Evolutionary conservation across 2,113 vertebrate genomes (phyloP).

Genomic region (Pomatostomus ruficeps): DNA sequence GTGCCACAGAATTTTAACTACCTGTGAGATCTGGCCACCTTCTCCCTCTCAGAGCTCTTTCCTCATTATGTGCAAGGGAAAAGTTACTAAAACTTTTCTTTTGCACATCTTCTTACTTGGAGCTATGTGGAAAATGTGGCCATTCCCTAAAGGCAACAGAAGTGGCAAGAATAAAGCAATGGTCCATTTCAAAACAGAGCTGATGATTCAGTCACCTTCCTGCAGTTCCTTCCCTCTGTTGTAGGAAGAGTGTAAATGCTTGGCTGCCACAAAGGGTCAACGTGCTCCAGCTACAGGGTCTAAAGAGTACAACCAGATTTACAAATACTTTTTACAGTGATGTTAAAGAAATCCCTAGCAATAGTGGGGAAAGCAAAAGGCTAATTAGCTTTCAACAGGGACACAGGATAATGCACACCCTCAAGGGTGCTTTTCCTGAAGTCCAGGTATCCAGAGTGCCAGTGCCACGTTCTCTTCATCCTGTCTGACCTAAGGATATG

Average conservation of each 20-base stretch:
- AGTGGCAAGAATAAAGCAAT: background rate
- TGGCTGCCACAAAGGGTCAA: background rate
- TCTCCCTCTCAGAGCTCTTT: background rate
- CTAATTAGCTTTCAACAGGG: background rate
- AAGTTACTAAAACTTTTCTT: background rate
- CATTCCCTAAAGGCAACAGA: background rate
- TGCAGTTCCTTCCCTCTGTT: background rate
- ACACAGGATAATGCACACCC: background rate
- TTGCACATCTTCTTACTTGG: background rate
- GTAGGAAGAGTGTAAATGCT: background rate
- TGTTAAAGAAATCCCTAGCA: background rate
- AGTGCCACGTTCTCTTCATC: background rate
- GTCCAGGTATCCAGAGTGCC: background rate
- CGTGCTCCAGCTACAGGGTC: background rate
- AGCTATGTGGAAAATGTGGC: background rate
- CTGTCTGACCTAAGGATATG: background rate
- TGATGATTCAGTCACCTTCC: background rate
- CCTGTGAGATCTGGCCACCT: constrained; percentile 4
- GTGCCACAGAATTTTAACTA: constrained; percentile 50
- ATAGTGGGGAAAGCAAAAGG: background rate
- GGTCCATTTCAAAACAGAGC: background rate
- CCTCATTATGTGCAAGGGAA: background rate
- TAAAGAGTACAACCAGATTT: background rate
- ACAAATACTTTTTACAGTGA: background rate
- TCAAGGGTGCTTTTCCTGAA: background rate